Conservation (phyloP, 2,113 vertebrate genomes). For the Aleadryas rufinucha region DNA sequence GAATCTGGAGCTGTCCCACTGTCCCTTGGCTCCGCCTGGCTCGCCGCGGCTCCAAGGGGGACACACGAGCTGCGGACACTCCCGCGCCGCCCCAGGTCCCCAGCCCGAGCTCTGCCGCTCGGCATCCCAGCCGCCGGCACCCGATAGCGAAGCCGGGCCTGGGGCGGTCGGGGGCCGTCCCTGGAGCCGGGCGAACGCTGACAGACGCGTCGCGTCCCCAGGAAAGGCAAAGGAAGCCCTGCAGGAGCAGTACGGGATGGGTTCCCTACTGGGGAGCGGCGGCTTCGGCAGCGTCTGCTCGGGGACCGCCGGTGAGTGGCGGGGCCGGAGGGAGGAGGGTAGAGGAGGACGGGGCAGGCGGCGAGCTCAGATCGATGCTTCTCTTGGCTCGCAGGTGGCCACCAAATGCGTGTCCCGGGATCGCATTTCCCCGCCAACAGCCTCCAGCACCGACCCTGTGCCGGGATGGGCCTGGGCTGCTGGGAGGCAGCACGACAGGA, state of each 20-base stretch:
- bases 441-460: background rate
- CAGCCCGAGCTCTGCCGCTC: background rate
- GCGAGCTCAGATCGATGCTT: background rate
- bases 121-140: background rate
- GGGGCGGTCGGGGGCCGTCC: background rate
- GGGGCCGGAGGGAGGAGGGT: too few relatives aligned
- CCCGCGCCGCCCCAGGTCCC: too few relatives aligned
- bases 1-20: background rate
- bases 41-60: background rate
- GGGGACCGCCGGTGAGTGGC: background rate
- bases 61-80: too few relatives aligned
- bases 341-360: background rate
- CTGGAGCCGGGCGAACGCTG: background rate
- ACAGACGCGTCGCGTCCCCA: background rate
- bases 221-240: background rate
- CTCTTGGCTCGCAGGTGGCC: background rate
- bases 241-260: background rate
- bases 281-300: background rate
- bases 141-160: background rate
- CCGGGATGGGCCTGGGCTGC: background rate
- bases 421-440: background rate
- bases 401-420: background rate
- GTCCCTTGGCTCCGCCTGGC: background rate
- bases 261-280: fast-evolving
- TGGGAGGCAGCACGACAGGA: background rate